phyloP scores from a whole-genome alignment of 37 sponge, comb jelly and placozoan species.

The Bolinopsis microptera region DNA sequence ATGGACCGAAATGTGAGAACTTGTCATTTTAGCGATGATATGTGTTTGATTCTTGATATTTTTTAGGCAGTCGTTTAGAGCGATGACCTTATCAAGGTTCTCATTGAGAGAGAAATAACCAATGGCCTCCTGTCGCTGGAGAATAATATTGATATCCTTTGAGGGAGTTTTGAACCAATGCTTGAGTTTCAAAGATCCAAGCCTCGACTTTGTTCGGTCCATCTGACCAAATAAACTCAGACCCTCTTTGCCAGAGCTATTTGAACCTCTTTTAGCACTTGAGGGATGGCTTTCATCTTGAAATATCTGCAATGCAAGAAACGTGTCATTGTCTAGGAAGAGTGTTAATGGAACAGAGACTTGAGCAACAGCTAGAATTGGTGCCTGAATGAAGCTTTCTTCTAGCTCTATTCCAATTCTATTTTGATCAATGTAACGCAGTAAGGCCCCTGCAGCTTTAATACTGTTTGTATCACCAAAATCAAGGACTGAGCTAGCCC shows the following conservation, averaged over 20 bases:
- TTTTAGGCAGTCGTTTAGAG: conserved; percentile 79
- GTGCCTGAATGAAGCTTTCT: conserved; percentile 73
- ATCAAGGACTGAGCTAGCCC: conserved; percentile 26
- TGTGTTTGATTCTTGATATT: conserved; percentile 81
- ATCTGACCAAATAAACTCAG: conserved; percentile 87
- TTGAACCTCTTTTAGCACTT: conserved; percentile 76
- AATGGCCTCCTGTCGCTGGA: conserved; percentile 80
- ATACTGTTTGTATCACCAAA: conserved; percentile 51
- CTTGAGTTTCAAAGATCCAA: conserved; percentile 77
- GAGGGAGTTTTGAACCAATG: conserved; percentile 92
- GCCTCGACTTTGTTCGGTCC: conserved; percentile 83
- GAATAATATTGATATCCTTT: conserved; percentile 70
- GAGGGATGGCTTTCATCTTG: conserved; percentile 92
- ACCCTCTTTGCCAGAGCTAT: conserved; percentile 82
- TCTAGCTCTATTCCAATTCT: conserved; percentile 87
- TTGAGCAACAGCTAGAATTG: conserved; percentile 75
- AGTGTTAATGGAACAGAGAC: conserved; percentile 70
- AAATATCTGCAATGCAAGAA: conserved; percentile 90
- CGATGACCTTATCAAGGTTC: conserved; percentile 73
- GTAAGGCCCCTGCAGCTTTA: conserved; percentile 76
- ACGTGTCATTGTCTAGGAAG: conserved; percentile 9
- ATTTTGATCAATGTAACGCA: conserved; percentile 90
- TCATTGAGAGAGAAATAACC: conserved; percentile 70
- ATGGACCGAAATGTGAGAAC: conserved; percentile 73
- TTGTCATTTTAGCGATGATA: conserved; percentile 77